Base-by-base conservation (phyloP, 2,113 vertebrate genomes). In the Gadus chalcogrammus region DNA sequence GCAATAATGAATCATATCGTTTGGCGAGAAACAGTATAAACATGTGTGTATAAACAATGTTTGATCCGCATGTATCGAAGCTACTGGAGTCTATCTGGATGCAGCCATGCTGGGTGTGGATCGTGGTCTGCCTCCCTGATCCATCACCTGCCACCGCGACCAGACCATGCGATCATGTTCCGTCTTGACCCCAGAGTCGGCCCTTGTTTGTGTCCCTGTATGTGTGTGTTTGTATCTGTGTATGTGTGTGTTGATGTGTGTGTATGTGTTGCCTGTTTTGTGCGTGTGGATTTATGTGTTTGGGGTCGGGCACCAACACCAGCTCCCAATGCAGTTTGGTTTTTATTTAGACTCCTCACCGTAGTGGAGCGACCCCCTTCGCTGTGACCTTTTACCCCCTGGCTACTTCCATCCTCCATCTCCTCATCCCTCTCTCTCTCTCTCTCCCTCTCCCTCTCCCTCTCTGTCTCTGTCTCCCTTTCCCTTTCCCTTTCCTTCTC, bases 301-400 rank as follows among this genome's bases (percentile, higher is more conserved):
- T 59, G 58, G 6, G 58, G 16, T 18, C 55, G 15, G 61, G 18
- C 24, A 63, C n/a, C 35, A 58, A n/a, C 55, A 17, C 55, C 55
- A 13, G 55, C 12, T 5, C 56, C 2, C 59, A 77, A 67, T 48
- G 13, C n/a, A 64, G 61, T n/a, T 55, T 9, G 62, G 42, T 80
- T 80, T 64, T 85, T 79, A 82, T 89, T 85, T 83, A 72, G 79
- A 69, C 1, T 22, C 18, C 52, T 64, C 80, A 74, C 38, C 3
- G 67, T 66, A 72, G 69, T 69, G 5, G 60, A 61, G 65, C 9
- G 38, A 70, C 60, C 67, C 67, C 48, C 69, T 38, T 75, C 71
- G 28, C 20, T 11, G 22, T 71, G 78, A 76, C 79, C 81, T 73
- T 15, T 53, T 58, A n/a, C 55, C 55, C 55, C 15, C 15, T 58